Evolutionary conservation across 2,113 vertebrate species (phyloP), one percentile per base, ranked within the genome.

Genomic region (Rousettus leschenaultii): DNA sequence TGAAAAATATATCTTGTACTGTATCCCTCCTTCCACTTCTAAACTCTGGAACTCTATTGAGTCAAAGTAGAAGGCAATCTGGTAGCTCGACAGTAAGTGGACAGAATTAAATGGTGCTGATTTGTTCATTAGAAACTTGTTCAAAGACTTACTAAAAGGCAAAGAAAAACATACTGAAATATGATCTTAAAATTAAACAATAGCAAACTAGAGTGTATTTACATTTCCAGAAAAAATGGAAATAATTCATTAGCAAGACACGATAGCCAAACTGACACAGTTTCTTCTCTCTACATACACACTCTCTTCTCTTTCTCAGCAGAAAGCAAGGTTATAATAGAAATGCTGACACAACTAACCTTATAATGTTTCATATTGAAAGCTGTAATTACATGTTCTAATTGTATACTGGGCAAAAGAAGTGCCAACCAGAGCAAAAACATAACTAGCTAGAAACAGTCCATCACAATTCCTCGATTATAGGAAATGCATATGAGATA

Each of bases 391-490:
- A 95, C 30, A 43, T 30, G 93, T 90, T 95, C 86, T 97, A 96
- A 98, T 96, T 97, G 90, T 86, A 91, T 65, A 53, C 77, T 66
- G 28, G 63, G 92, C 35, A 12, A 92, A 98, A 97, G 94, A 96
- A 97, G 87, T 96, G 89, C 74, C 53, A 95, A 74, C 22, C 84
- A 95, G 96, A 97, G 98, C 65, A 98, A 97, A 98, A 97, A 16
- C 75, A 83, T 80, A 98, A 97, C 93, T 38, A 96, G 75, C 89
- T 96, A 96, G 93, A 98, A 97, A 98, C 87, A 98, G 98, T 98
- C 97, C 98, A 98, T 98, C 95, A 98, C 98, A 97, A 98, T 93
- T 97, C 97, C 97, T 33, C 33, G 95, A 98, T 97, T 98, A 98
- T 0, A 98, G 97, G 97, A 98, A 98, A 97, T 83, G 96, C 96